A percentile compares a stretch with the other conserved stretches of the same genome.
Evolutionary conservation across 2,797 vertebrate species (phyloP).

Genomic region (Carapus acus): DNA sequence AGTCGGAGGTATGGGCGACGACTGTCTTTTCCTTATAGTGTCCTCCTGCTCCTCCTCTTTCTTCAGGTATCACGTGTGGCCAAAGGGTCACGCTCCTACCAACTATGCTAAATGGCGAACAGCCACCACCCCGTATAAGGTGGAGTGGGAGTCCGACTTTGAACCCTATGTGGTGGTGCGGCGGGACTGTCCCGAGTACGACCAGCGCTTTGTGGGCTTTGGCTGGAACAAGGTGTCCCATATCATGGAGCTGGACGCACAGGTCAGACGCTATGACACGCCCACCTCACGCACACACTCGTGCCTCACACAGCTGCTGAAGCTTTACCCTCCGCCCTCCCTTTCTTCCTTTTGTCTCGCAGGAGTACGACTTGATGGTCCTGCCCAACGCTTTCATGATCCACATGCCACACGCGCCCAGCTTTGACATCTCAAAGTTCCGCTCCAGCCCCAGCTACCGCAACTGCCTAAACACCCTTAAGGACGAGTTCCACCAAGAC

Average conservation of each 20-base stretch:
- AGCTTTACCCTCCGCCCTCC: background rate
- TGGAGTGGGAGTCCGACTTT: slow-evolving; percentile 90
- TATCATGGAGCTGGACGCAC: slow-evolving; percentile 90
- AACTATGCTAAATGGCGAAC: slow-evolving; percentile 92
- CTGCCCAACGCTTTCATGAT: slow-evolving; percentile 94
- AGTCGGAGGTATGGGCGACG: background rate
- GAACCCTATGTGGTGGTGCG: slow-evolving; percentile 94
- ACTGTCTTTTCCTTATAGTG: background rate
- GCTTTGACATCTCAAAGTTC: slow-evolving; percentile 94
- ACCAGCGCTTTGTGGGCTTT: slow-evolving; percentile 93
- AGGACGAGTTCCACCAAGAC: slow-evolving; percentile 96
- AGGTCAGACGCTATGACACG: slow-evolving; percentile 67
- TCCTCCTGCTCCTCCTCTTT: background rate
- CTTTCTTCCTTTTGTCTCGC: slow-evolving; percentile 1
- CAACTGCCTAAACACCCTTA: slow-evolving; percentile 83
- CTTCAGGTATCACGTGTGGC: slow-evolving; percentile 91
- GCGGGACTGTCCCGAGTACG: slow-evolving; percentile 87
- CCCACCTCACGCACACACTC: no score
- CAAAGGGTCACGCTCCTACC: slow-evolving; percentile 86
- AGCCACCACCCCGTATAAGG: slow-evolving; percentile 82
- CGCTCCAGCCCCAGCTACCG: slow-evolving; percentile 86
- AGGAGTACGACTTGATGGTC: slow-evolving; percentile 92
- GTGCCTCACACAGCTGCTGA: no score
- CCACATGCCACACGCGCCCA: slow-evolving; percentile 95
- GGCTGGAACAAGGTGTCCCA: slow-evolving; percentile 99